Conservation (phyloP, 2,113 vertebrate species). For the Pluvianellus socialis region DNA sequence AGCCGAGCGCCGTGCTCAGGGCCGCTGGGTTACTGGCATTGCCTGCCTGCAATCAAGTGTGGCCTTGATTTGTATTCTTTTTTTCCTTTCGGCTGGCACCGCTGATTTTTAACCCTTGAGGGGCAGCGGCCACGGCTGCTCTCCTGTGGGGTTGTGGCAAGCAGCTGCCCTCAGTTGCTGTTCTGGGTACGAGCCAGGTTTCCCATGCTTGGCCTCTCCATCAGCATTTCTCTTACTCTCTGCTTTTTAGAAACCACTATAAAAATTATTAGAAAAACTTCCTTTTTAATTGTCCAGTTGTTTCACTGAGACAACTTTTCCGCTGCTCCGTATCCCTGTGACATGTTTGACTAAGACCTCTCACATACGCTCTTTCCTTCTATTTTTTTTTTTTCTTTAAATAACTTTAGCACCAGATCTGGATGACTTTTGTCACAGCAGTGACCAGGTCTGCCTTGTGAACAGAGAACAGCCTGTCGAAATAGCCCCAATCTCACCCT, state of each 20-base stretch:
- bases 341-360: background rate
- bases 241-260: background rate
- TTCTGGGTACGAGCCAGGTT: background rate
- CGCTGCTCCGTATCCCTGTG: background rate
- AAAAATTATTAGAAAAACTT: background rate
- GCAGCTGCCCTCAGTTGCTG: accelerated
- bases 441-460: background rate
- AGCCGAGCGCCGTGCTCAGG: background rate
- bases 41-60: background rate
- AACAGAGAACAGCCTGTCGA: background rate
- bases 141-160: background rate
- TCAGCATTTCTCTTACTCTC: background rate
- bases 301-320: background rate
- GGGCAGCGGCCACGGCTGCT: background rate
- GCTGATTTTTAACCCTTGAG: background rate
- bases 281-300: background rate
- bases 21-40: background rate
- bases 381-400: background rate
- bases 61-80: background rate
- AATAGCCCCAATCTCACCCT: background rate
- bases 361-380: background rate
- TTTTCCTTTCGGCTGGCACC: background rate
- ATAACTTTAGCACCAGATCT: background rate
- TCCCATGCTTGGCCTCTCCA: background rate
- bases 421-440: background rate